These are phyloP conservation scores for Pandion haliaetus DNA, from an alignment of 2,113 vertebrate species.

Conservation along the genomic window DNA sequence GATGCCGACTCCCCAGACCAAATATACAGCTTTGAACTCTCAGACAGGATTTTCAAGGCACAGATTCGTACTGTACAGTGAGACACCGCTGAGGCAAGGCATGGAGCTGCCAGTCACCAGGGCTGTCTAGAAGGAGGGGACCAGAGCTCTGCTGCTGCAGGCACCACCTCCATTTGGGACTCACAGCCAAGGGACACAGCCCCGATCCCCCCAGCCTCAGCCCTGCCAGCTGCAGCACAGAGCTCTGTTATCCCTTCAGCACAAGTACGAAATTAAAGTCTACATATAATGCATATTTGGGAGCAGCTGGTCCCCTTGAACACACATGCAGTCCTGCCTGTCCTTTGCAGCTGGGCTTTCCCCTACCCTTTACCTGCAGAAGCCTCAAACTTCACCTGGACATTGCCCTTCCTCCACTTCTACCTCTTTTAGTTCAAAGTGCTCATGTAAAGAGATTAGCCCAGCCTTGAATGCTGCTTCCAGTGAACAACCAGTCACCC, in stretches of 20 bases:
- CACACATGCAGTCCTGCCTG: accelerated
- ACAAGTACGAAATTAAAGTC: background rate
- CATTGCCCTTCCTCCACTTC: background rate
- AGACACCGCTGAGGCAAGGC: background rate
- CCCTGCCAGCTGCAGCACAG: background rate
- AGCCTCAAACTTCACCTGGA: background rate
- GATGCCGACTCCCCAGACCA: background rate
- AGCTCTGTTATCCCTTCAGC: background rate
- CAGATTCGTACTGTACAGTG: accelerated
- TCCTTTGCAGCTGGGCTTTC: background rate
- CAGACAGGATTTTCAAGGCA: background rate
- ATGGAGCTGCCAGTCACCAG: background rate
- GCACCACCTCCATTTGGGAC: background rate
- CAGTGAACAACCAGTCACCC: background rate
- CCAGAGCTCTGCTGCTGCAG: background rate
- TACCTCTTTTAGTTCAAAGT: background rate
- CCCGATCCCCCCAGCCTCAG: accelerated
- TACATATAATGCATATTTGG: accelerated
- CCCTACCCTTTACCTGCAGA: background rate
- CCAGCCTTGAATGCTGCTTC: background rate
- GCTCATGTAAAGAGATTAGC: accelerated
- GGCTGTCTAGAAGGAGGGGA: background rate
- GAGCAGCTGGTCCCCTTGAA: background rate
- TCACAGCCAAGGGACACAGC: background rate
- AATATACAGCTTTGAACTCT: background rate